Base-by-base conservation (phyloP, 1,140 invertebrate genomes). In the Eumeta japonica region DNA sequence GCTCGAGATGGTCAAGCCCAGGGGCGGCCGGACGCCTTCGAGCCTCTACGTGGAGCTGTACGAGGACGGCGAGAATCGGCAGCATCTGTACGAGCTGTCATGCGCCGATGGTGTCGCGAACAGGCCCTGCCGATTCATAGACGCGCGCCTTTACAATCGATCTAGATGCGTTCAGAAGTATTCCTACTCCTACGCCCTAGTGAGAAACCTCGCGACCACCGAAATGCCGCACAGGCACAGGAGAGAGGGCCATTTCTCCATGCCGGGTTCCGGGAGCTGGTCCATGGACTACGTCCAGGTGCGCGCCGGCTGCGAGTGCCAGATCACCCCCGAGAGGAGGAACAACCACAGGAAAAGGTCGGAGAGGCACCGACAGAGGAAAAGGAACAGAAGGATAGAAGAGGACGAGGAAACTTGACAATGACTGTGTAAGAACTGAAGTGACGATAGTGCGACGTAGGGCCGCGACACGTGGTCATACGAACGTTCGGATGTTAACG, bases 161-260 rank as follows among this genome's bases (percentile, higher is more conserved):
- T 90, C 89, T 3, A 76, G 79, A 50, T 94, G 90, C 70, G 83
- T 88, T 7, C 90, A 92, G 64, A 85, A 86, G 62, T 89, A 86
- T 65, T 87, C 86, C n/a, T 92, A 86, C 57, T 83, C 85, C 1
- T 94, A 92, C 66, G 90, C 90, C 10, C 79, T 92, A 37, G 85
- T 92, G 15, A 76, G 79, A 46, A 75, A 80, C 44, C 59, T 61
- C 0, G 46, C 55, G 3, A 43, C 79, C 49, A 77, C 74, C 50
- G 79, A 79, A 38, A 56, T 66, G 42, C 71, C 70, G 10, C 67
- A 65, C 28, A 58, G 56, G 49, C 62, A 75, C 20, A 66, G 77
- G 35, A 62, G 70, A 12, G 75, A 79, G 10, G 65, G 62, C 24
- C 66, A 79, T 28, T 79, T 81, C 47, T 75, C 79, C 3, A 67